Base-by-base conservation (phyloP, 2,113 vertebrate genomes). In the Brevimyrus niger region DNA sequence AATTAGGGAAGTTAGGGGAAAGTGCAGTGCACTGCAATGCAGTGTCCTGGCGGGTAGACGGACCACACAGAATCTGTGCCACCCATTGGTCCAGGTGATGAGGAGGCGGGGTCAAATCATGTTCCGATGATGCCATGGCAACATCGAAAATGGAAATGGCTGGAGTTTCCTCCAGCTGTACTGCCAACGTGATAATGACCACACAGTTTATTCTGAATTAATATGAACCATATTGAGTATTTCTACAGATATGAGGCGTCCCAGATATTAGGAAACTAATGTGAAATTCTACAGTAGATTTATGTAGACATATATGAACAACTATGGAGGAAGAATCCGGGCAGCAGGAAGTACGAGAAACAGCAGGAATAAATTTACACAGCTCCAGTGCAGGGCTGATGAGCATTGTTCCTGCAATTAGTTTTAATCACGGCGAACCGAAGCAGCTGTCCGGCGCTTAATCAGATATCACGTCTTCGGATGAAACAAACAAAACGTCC, bases 341-440 rank as follows among this genome's bases (percentile, higher is more conserved):
- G 23, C 86, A 27, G 53, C 53, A 19, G n/a, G 10, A 86, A 7
- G 4, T 7, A 27, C 0, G 38, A 23, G 17, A 13, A 42, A 53
- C 10, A 53, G 50, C 21, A 42, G 50, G 17, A 21, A 65, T 2
- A 65, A n/a, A 61, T 58, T 65, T 17, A 13, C 88, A 73, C 89
- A 91, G 89, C 93, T 90, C 89, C 82, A 92, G 83, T 3, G 13
- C 53, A 69, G 23, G 91, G 86, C 90, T 92, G 92, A 93, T 93
- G 88, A 94, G 89, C 93, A 93, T 93, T 91, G 89, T 88, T 86
- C 90, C 87, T 87, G 50, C 53, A 90, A 89, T 93, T 93, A 89
- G 91, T 89, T 93, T 92, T 92, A 92, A 92, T 92, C 92, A 92
- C 89, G 55, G 88, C 92, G 88, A 93, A 92, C 92, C 90, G 84